Evolutionary conservation across 2,797 vertebrate species (phyloP).

Genomic region (Poeciliopsis presidionis): DNA sequence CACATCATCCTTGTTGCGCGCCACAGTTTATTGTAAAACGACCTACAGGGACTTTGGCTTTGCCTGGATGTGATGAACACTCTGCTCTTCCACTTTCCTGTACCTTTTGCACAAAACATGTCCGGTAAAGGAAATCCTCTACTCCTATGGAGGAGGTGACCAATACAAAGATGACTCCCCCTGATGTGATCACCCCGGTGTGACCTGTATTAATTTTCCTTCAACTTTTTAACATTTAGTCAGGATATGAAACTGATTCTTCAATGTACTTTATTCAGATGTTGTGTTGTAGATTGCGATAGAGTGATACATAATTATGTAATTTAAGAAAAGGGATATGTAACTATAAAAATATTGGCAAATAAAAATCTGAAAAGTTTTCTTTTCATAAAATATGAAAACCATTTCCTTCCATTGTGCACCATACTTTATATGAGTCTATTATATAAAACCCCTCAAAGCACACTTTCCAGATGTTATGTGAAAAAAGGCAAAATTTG

Average conservation of each 20-base stretch:
- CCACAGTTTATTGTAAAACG: constrained; percentile 44
- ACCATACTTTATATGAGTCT: neutral
- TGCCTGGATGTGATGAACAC: constrained; percentile 53
- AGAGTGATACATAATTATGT: neutral
- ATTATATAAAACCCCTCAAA: too few relatives aligned
- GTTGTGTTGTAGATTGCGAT: neutral
- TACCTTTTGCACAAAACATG: constrained; percentile 64
- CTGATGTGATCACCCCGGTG: constrained; percentile 22
- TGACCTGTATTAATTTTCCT: neutral
- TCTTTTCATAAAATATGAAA: neutral
- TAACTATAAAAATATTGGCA: neutral
- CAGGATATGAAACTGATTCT: neutral
- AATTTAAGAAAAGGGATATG: neutral
- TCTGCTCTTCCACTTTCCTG: constrained; percentile 56
- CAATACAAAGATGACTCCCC: constrained; percentile 38
- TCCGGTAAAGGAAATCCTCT: constrained; percentile 75
- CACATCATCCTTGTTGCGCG: constrained; percentile 10
- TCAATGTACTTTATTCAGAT: neutral
- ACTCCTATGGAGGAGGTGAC: constrained; percentile 57
- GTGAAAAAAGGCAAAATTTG: neutral
- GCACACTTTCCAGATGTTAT: neutral
- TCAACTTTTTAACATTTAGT: neutral
- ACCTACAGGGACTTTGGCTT: constrained; percentile 63
- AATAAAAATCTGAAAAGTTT: neutral
- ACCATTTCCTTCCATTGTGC: neutral